Conservation (phyloP, 1,140 invertebrate genomes). For the Hylyphantes graminicola region DNA sequence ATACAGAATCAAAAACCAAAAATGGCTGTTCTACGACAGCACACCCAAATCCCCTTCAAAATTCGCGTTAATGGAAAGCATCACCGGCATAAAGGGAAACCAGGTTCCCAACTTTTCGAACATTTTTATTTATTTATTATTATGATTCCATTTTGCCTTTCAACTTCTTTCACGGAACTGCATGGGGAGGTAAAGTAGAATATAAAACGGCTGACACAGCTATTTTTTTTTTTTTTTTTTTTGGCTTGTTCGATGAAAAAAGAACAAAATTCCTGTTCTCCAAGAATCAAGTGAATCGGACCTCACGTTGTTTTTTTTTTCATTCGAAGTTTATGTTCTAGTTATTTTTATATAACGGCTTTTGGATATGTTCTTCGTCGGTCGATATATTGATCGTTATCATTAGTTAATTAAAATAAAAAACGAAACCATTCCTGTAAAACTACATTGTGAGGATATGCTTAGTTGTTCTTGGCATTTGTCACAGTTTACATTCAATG, state of each 20-base stretch:
- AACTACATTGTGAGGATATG: no score
- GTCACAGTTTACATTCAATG: no score
- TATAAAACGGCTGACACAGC: background rate
- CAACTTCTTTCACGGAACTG: background rate
- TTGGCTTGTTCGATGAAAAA: background rate
- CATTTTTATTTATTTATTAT: slow-evolving; percentile 1
- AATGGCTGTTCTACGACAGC: background rate
- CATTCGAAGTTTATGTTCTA: no score
- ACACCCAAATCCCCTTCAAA: background rate
- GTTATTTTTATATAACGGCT: no score
- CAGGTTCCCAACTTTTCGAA: slow-evolving; percentile 37
- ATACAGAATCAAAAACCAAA: background rate
- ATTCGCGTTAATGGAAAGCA: background rate
- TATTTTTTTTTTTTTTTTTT: slow-evolving; percentile 4
- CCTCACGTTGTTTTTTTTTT: slow-evolving; percentile 8
- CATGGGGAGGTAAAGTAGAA: slow-evolving; percentile 21
- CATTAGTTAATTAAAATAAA: no score
- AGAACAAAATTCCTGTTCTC: no score
- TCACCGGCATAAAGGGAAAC: slow-evolving; percentile 34
- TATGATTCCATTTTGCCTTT: background rate
- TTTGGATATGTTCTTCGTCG: no score
- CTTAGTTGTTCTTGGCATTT: no score
- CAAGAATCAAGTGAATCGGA: slow-evolving; percentile 13
- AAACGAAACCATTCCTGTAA: no score
- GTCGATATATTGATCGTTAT: no score